Evolutionary conservation across 2,797 vertebrate genomes (phyloP).

Genomic region (Synaphobranchus kaupii): DNA sequence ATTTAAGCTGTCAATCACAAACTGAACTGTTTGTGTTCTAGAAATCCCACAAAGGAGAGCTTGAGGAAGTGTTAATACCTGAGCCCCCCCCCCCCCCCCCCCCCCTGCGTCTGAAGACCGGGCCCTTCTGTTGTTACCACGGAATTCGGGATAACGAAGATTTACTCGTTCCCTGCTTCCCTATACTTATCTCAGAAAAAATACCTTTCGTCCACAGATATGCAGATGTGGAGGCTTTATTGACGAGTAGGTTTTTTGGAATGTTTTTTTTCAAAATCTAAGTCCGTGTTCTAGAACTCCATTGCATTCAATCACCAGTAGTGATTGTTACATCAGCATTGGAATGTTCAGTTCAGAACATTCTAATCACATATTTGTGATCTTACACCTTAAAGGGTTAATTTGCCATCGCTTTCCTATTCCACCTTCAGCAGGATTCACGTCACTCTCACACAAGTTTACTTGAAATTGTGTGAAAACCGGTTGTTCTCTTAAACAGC

Average conservation of each 20-base stretch:
- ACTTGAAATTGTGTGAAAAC: background rate
- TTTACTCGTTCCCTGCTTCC: slow-evolving; percentile 31
- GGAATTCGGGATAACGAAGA: slow-evolving; percentile 50
- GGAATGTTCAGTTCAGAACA: no score
- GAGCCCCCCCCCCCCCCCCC: background rate
- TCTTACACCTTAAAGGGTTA: no score
- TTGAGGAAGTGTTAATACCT: background rate
- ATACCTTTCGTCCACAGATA: slow-evolving; percentile 44
- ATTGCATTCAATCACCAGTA: no score
- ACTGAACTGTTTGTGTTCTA: background rate
- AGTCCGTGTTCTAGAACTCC: no score
- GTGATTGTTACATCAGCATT: no score
- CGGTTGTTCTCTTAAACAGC: background rate
- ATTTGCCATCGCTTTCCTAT: background rate
- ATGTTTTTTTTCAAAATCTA: no score
- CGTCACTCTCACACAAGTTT: background rate
- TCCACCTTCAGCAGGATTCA: background rate
- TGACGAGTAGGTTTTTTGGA: no score
- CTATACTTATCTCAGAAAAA: slow-evolving; percentile 53
- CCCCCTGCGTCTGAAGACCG: background rate
- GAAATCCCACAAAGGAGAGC: background rate
- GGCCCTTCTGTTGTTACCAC: background rate
- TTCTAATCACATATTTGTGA: no score
- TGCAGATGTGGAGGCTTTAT: background rate
- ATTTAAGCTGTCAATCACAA: background rate